These are phyloP conservation scores for Plectrocnemia conspersa DNA, from an alignment of 1,140 invertebrate species.

Conservation along the genomic window DNA sequence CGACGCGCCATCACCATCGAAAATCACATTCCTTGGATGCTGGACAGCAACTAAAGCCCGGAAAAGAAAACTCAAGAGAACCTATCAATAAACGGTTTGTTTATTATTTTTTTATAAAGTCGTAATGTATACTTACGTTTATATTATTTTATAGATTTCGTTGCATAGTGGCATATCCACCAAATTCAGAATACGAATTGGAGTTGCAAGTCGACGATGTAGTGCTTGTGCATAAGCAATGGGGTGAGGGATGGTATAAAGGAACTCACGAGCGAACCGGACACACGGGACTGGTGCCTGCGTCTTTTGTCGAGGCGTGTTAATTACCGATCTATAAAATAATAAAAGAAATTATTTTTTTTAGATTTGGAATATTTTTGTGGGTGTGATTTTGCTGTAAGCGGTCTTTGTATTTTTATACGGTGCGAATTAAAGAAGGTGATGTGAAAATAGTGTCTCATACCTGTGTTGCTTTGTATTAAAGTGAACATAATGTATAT, in stretches of 20 bases:
- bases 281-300: constrained; percentile 87
- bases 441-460: too few species aligned
- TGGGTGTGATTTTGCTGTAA: too few species aligned
- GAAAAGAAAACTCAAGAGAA: constrained; percentile 44
- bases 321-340: too few species aligned
- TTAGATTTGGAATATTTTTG: too few species aligned
- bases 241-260: constrained; percentile 94
- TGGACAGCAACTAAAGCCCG: constrained; percentile 50
- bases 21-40: constrained; percentile 79
- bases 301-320: constrained; percentile 81
- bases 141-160: constrained; percentile 66
- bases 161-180: constrained; percentile 91
- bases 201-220: constrained; percentile 87
- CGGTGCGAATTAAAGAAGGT: too few species aligned
- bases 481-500: too few species aligned
- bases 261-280: constrained; percentile 85
- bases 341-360: too few species aligned
- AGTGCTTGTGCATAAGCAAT: constrained; percentile 85
- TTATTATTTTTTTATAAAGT: constrained; percentile 19
- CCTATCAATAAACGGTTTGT: constrained; percentile 56
- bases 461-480: too few species aligned
- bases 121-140: too few species aligned
- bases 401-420: too few species aligned
- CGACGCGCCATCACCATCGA: constrained; percentile 54
- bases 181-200: constrained; percentile 87